Percentiles rank a stretch among this genome's conserved stretches.
Conservation (phyloP, 2,888 invertebrate species). For the Griposia aprilina region DNA sequence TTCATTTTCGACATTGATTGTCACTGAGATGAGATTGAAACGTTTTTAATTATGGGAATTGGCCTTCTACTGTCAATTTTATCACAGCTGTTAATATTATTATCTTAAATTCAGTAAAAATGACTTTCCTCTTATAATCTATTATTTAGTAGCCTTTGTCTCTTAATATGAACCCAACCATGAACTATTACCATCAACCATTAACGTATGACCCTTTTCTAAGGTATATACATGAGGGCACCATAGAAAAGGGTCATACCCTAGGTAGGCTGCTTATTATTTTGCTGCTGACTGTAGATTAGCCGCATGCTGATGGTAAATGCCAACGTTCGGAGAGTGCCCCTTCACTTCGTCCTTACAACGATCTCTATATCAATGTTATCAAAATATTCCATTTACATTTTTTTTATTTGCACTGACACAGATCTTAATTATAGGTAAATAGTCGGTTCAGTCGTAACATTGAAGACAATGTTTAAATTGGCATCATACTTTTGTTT, state of each 20-base stretch:
- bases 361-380: not conserved
- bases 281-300: constrained; percentile 10
- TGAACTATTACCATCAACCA: no score
- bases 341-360: constrained; percentile 60
- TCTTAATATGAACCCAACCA: no score
- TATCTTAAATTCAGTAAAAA: not conserved
- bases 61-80: not conserved
- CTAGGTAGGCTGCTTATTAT: not conserved
- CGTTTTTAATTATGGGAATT: not conserved
- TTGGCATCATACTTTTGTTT: not conserved
- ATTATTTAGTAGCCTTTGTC: no score
- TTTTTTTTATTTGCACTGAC: no score
- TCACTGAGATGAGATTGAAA: no score
- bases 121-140: no score
- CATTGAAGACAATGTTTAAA: not conserved
- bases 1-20: no score
- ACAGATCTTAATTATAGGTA: not conserved
- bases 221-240: no score
- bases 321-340: constrained; percentile 34
- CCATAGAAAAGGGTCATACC: not conserved
- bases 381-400: not conserved
- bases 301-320: not conserved
- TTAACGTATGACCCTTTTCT: no score
- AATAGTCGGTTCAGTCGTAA: not conserved
- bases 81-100: not conserved